These are phyloP conservation scores for Drosophila rubida DNA, from an alignment of 2,888 invertebrate genomes.

Conservation along the genomic window DNA sequence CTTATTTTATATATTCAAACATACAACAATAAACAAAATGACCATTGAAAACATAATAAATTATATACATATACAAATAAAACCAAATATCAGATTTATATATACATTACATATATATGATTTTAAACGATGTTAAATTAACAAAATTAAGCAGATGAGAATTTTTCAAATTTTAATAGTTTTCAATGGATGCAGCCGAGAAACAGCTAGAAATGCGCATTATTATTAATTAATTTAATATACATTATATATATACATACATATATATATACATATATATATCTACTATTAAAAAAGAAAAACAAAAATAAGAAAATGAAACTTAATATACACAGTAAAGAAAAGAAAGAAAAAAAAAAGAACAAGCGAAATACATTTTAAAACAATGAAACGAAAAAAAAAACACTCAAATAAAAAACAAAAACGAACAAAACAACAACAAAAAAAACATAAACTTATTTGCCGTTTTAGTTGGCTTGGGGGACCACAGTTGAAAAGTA, in stretches of 20 bases:
- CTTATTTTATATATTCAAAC: conserved; percentile 80
- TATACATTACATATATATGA: conserved; percentile 52
- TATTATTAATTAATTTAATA: conserved; percentile 71
- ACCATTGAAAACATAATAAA: conserved; percentile 67
- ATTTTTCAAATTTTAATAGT: conserved; percentile 69
- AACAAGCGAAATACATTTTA: conserved; percentile 55
- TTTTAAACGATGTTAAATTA: conserved; percentile 63
- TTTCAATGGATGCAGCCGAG: conserved; percentile 59
- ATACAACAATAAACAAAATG: conserved; percentile 74
- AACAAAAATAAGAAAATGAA: conserved; percentile 31
- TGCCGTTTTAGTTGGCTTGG: conserved; percentile 15
- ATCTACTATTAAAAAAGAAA: conserved; percentile 56
- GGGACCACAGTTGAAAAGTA: too few species aligned
- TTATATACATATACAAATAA: conserved; percentile 50
- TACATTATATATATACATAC: conserved; percentile 48
- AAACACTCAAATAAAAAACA: conserved; percentile 55
- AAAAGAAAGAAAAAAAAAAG: conserved; percentile 30
- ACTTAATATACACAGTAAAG: conserved; percentile 37
- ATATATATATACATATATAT: conserved; percentile 48
- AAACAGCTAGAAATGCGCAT: conserved; percentile 63
- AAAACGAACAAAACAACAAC: conserved; percentile 26
- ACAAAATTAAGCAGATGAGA: conserved; percentile 37
- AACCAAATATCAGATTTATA: conserved; percentile 42
- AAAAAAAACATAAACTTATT: conserved; percentile 47
- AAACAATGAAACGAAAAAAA: conserved; percentile 62